Evolutionary conservation across 2,113 vertebrate genomes (phyloP), one percentile per base, ranked within the genome.

Genomic region (Rattus norvegicus): DNA sequence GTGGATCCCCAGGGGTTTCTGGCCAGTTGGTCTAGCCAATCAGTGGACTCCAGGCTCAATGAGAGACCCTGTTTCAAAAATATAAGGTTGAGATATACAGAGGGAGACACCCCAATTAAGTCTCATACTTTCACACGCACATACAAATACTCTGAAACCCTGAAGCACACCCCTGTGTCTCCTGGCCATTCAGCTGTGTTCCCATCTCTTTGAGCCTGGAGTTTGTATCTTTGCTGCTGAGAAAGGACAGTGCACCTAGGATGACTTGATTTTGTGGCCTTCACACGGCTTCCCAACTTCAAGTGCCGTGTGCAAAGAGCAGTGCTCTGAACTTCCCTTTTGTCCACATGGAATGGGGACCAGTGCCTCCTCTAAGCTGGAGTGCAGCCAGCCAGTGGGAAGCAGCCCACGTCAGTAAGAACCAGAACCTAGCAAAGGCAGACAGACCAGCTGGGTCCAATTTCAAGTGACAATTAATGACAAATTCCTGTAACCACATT

Each of bases 401-500:
- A 98, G 97, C 84, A 9, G 70, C 13, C 52, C 52, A 0, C 87
- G 81, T 88, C 92, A 28, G 96, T 97, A 97, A 95, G 96, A 93
- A 91, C 95, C 93, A 94, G 83, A 96, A 97, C 93, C 94, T 1
- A 88, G 95, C 2, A 69, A 92, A 97, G 98, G 80, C 97, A 22
- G 65, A 84, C 14, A 96, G 10, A 96, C 94, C 77, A 93, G 96
- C 98, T 98, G 98, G 97, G 96, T 98, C 97, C 97, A 97, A 98
- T 98, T 98, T 97, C 97, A 92, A 98, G 98, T 92, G 98, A 98
- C 98, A 98, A 99, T 98, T 97, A 98, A 98, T 95, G 93, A 98
- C 97, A 98, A 98, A 98, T 97, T 97, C 98, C 98, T 98, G 94
- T 97, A 98, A 98, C 97, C 98, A 98, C 98, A 98, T 97, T 95